Evolutionary conservation across 2,797 vertebrate species (phyloP), one percentile per base, ranked within the genome.

Genomic region (Phataginus tetradactyla): DNA sequence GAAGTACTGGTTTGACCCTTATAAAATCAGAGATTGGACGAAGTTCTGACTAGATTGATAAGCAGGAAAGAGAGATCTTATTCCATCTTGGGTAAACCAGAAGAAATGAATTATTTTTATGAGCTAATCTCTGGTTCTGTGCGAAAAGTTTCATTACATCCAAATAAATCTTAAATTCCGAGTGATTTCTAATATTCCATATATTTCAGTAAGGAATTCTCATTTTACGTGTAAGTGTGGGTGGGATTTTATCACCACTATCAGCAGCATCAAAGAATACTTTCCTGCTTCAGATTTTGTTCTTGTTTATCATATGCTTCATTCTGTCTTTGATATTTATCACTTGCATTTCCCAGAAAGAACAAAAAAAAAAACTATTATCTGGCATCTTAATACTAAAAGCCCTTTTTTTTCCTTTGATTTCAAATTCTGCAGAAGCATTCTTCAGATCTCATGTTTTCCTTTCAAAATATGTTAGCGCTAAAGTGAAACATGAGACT

Each of bases 321-420:
- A 75, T 96, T 97, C 95, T 90, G 55, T 86, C 90, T 97, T 42
- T 93, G 86, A 90, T 98, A 98, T 97, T 98, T 98, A 98, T 97
- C 51, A 5, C 90, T 89, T 90, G 23, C 78, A 75, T 96, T 93
- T 93, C 96, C 86, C 84, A 97, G 95, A 94, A 97, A 98, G 96
- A 98, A 97, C 64, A 98, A 98, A 98, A 95, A 98, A 98, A 95
- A 97, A 95, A n/a, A 77, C 87, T 91, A 97, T 97, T 98, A 97
- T 86, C 94, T 96, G 68, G 32, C 69, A 97, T 98, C 59, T 86
- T 96, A 97, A 91, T 39, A 97, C 72, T 97, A 97, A 98, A 98
- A 97, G 64, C n/a, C 45, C 61, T 72, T 64, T 57, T 72, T 71
- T 96, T 71, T 91, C 81, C 95, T 77, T 71, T 29, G 37, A 68